These are phyloP conservation scores for Molorchus minor DNA, from an alignment of 2,888 invertebrate genomes.

Conservation along the genomic window DNA sequence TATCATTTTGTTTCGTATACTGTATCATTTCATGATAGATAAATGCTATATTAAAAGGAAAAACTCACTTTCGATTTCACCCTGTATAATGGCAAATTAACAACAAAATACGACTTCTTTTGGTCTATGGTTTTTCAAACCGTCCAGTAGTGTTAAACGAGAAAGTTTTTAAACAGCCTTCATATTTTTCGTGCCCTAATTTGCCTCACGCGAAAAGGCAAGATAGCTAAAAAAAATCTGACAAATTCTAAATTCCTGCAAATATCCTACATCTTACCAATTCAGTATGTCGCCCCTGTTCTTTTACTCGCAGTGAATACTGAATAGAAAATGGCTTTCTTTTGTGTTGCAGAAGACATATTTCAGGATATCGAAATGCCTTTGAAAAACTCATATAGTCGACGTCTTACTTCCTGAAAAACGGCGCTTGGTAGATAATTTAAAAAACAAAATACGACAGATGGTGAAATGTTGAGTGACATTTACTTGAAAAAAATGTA, in stretches of 20 bases:
- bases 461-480: no score
- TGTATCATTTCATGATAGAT: no score
- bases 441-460: conserved; percentile 9
- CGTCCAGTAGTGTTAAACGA: no score
- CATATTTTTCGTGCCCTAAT: not conserved
- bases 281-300: conserved; percentile 26
- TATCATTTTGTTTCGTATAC: no score
- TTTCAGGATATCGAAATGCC: conserved; percentile 28
- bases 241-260: conserved; percentile 24
- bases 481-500: no score
- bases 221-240: not conserved
- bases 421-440: conserved; percentile 10
- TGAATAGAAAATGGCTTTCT: conserved; percentile 32
- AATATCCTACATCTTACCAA: conserved; percentile 30
- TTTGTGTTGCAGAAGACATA: conserved; percentile 30
- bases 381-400: conserved; percentile 3
- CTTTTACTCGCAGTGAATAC: conserved; percentile 30
- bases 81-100: no score
- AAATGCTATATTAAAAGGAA: no score
- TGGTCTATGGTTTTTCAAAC: no score
- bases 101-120: no score
- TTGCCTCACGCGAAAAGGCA: not conserved
- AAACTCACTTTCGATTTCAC: no score
- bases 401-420: conserved; percentile 3
- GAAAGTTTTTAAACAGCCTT: not conserved